Percentiles rank a stretch among this genome's conserved stretches.
phyloP scores from a whole-genome alignment of 2,113 vertebrate species.

The Gavia stellata region DNA sequence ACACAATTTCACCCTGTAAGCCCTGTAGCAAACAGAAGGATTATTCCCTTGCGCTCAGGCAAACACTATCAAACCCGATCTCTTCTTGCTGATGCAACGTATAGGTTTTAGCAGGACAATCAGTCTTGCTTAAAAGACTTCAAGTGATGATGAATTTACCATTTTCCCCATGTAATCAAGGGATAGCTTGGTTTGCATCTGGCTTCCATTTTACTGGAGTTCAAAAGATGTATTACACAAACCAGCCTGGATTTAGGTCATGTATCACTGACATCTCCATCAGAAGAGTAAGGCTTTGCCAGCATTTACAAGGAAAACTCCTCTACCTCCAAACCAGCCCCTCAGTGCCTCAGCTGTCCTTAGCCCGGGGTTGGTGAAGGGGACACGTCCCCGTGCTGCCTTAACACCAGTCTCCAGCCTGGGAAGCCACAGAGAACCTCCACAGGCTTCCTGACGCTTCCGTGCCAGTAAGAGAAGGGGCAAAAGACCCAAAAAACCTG shows the following conservation, averaged over 20 bases:
- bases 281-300: neutral
- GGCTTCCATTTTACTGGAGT: neutral
- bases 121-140: constrained; percentile 53
- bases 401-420: neutral
- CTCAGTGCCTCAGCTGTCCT: neutral
- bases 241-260: neutral
- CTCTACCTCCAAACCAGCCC: neutral
- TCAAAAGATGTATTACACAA: constrained; percentile 8
- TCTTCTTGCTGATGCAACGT: constrained; percentile 16
- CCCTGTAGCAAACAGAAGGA: neutral
- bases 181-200: constrained; percentile 53
- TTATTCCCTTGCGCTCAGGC: neutral
- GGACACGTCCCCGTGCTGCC: accelerated
- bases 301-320: neutral
- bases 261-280: constrained; percentile 53
- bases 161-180: constrained; percentile 17
- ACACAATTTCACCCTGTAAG: neutral
- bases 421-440: neutral
- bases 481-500: neutral
- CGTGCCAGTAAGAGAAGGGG: accelerated
- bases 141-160: constrained; percentile 47
- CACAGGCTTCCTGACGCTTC: neutral
- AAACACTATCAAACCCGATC: neutral
- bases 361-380: neutral
- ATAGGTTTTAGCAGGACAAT: neutral